These are phyloP conservation scores for Myoxocephalus aenaeus DNA, from an alignment of 2,797 vertebrate species.

Conservation along the genomic window DNA sequence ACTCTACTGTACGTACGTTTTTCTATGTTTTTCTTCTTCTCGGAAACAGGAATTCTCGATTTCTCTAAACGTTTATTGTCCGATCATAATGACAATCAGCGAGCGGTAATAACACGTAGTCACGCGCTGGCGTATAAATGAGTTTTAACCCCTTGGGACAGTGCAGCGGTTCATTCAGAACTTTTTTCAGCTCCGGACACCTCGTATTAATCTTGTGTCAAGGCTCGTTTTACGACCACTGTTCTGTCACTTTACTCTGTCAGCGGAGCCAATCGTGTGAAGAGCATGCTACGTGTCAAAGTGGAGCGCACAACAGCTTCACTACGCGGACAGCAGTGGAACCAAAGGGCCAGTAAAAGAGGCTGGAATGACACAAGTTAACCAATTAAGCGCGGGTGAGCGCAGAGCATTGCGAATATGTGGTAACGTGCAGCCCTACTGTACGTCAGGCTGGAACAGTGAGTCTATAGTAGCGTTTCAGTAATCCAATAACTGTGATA, in stretches of 20 bases:
- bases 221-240: conserved; percentile 43
- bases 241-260: conserved; percentile 42
- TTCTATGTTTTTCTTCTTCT: background rate
- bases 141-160: background rate
- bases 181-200: background rate
- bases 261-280: conserved; percentile 52
- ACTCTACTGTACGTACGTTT: conserved; percentile 25
- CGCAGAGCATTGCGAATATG: conserved; percentile 11
- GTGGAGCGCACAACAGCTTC: conserved; percentile 46
- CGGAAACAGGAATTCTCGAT: background rate
- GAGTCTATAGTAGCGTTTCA: too few species aligned
- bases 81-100: background rate
- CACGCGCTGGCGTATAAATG: conserved; percentile 10
- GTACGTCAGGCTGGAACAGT: background rate
- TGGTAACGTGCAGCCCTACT: background rate
- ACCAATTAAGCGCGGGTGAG: conserved; percentile 50
- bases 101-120: conserved; percentile 1
- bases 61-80: background rate
- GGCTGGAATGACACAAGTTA: conserved; percentile 53
- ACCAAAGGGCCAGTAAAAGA: conserved; percentile 59
- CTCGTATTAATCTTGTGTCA: conserved; percentile 51
- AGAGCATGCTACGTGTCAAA: conserved; percentile 56
- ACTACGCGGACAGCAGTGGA: conserved; percentile 42
- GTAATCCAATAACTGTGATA: conserved; percentile 2
- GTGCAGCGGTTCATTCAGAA: background rate